Evolutionary conservation across 2,797 vertebrate species (phyloP), one percentile per base, ranked within the genome.

Genomic region (Selene dorsalis): DNA sequence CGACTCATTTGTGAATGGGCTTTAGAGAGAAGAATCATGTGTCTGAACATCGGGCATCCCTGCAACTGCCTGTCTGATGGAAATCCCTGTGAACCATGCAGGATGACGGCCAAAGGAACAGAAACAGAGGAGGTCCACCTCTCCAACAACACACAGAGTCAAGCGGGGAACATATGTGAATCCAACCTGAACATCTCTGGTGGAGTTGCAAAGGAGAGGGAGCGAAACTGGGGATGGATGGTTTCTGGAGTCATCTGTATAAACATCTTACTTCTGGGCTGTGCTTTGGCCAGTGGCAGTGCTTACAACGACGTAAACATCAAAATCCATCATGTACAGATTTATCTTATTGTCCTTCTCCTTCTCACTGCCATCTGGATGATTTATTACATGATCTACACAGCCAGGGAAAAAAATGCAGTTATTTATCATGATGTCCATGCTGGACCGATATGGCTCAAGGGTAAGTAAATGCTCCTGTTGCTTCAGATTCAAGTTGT

Each of bases 361-460:
- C 80, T 97, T 69, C 77, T 96, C 26, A 95, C 95, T 6, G 88
- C 88, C n/a, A 17, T 92, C 63, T 99, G 98, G 98, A 96, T 97
- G 89, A 41, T 97, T 76, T 97, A 96, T 91, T 97, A 98, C 80
- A 82, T 91, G 26, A 64, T 89, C 0, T 88, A 92, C 87, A 96
- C 94, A 0, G 84, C 87, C 50, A 94, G 88, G 11, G 75, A 72
- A 67, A 92, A 95, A 0, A 84, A 88, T 0, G 96, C 96, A 2
- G 93, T 99, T 14, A 92, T 92, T 17, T 96, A 95, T 90, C 96
- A 93, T 79, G 98, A 99, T 48, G 83, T 91, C n/a, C 96, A 99
- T 0, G 97, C 98, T 0, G 97, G 97, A 22, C 97, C 97, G 20
- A 78, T 99, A 56, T 99, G 98, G 98, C 96, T 99, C 56, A 95